Evolutionary conservation across 2,888 invertebrate genomes (phyloP), one percentile per base, ranked within the genome.

Genomic region (Nezara viridula): DNA sequence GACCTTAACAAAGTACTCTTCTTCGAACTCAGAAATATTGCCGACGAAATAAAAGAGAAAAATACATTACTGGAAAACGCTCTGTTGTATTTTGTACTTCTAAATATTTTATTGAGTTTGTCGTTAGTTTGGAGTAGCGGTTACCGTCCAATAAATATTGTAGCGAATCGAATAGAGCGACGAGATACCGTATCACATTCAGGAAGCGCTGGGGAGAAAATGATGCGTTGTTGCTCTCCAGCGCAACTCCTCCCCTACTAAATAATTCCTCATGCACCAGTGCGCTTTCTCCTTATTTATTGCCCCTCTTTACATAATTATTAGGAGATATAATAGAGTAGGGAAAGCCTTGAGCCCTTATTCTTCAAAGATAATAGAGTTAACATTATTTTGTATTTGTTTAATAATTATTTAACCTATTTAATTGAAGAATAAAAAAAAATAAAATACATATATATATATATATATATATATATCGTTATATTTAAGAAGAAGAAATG

Each of bases 221-320:
- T 32, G 66, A 73, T 73, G 60, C 60, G 66, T 73, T 60, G 60
- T 27, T 47, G 44, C n/a, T 6, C n/a, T n/a, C 81, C 21, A 81
- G 24, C n/a, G 44, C 81, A 47, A 24, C 40, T 24, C 81, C 44
- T 12, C 77, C 77, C 81, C 81, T 81, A 47, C 40, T 81, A 81
- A 81, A 81, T 81, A 81, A 81, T 81, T 44, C 81, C 44, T 81
- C 81, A 81, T 81, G 81, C 81, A 81, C 81, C 81, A 81, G 81
- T 81, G 81, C 81, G 81, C 81, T 44, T 47, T 47, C 81, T n/a
- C 24, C 81, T 81, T 81, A 40, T 47, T 44, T 81, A 40, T 44
- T 14, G 44, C 44, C n/a, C 81, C 81, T 81, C 44, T 81, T 81
- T 81, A 44, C 81, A 47, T 81, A 81, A 47, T 81, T 81, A 81